These are phyloP conservation scores for Coelinius sp. DNA, from an alignment of 2,888 invertebrate genomes.

Conservation along the genomic window DNA sequence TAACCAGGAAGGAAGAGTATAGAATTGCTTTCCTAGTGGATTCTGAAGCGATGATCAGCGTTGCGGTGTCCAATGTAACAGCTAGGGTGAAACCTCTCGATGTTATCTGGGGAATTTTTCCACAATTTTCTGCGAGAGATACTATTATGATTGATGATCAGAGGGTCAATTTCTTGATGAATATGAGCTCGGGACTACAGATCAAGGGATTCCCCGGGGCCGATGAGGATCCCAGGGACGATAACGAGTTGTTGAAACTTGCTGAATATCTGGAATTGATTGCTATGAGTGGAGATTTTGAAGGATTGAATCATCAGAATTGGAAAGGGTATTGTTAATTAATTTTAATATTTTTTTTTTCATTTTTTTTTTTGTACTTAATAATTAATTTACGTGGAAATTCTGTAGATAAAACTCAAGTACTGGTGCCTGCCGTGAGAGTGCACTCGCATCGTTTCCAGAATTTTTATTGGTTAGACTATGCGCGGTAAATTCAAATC, in stretches of 20 bases:
- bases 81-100: slow-evolving; percentile 96
- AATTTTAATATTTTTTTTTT: too few species aligned
- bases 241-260: slow-evolving; percentile 85
- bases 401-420: too few species aligned
- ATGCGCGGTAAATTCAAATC: too few species aligned
- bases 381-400: too few species aligned
- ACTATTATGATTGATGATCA: slow-evolving; percentile 99
- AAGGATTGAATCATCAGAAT: not conserved
- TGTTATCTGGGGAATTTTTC: slow-evolving; percentile 96
- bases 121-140: slow-evolving; percentile 89
- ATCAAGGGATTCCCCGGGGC: slow-evolving; percentile 88
- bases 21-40: slow-evolving; percentile 95
- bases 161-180: slow-evolving; percentile 96
- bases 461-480: too few species aligned
- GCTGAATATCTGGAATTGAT: slow-evolving; percentile 75
- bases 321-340: not conserved
- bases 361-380: too few species aligned
- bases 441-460: too few species aligned
- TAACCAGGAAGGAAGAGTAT: slow-evolving; percentile 85
- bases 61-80: slow-evolving; percentile 90
- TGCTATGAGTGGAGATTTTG: not conserved
- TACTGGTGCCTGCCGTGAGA: too few species aligned
- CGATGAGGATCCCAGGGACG: slow-evolving; percentile 92
- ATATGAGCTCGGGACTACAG: slow-evolving; percentile 89
- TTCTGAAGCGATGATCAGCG: slow-evolving; percentile 94